Conservation (phyloP, 2,797 vertebrate genomes). For the Micrastur ruficollis region DNA sequence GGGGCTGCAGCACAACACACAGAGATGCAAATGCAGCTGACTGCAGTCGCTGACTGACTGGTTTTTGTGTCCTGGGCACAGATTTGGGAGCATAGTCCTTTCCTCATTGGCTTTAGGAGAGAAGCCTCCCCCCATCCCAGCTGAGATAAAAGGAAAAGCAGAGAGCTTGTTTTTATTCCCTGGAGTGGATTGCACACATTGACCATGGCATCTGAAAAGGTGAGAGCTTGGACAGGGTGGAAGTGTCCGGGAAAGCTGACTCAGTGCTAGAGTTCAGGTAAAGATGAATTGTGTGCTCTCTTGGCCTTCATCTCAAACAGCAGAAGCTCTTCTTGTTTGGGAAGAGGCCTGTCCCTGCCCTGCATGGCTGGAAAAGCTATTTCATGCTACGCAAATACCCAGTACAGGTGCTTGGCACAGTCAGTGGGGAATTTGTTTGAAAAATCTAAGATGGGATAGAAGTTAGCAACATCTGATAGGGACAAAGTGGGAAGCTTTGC, state of each 20-base stretch:
- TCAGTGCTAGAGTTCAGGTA: neutral
- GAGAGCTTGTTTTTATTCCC: neutral
- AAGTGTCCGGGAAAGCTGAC: neutral
- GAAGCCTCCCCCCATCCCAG: neutral
- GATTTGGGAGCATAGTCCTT: neutral
- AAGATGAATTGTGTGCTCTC: neutral
- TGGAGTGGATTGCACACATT: neutral
- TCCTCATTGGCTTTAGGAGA: constrained; percentile 38
- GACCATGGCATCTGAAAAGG: constrained; percentile 75
- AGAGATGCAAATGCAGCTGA: neutral
- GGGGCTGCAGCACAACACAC: neutral
- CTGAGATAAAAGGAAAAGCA: neutral
- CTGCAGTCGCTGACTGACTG: neutral
- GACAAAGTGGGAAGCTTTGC: neutral
- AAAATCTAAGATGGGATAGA: neutral
- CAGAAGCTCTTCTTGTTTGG: neutral
- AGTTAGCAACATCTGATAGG: neutral
- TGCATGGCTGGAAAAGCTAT: neutral
- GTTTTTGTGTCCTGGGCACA: neutral
- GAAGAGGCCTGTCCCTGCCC: neutral
- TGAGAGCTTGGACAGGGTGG: constrained; percentile 26
- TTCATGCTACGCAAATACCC: neutral
- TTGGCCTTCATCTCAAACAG: neutral
- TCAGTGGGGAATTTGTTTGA: neutral
- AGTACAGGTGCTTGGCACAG: neutral